These are phyloP conservation scores for Molanna angustata DNA, from an alignment of 2,888 invertebrate species.

Conservation along the genomic window DNA sequence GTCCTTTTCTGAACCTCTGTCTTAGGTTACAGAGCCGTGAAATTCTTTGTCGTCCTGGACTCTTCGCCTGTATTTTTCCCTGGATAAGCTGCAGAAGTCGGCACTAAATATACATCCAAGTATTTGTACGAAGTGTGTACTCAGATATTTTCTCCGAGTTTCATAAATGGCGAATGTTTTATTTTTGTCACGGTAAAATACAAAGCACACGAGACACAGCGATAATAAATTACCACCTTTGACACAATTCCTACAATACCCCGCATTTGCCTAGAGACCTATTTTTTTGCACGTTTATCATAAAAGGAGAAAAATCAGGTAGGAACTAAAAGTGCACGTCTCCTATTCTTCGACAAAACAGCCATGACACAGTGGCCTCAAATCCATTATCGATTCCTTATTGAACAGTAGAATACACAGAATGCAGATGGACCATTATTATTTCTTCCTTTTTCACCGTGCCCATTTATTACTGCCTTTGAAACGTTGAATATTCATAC, in stretches of 20 bases:
- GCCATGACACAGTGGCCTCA: conserved; percentile 29
- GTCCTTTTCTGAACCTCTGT: no score
- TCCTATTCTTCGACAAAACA: conserved; percentile 13
- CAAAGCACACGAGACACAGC: background rate
- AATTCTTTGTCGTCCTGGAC: no score
- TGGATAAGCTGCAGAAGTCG: no score
- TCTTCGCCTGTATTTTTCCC: no score
- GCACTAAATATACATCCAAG: no score
- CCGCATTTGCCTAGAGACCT: conserved; percentile 15
- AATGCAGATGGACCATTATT: conserved; percentile 26
- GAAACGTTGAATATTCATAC: conserved; percentile 30
- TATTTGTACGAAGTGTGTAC: no score
- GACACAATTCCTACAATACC: conserved; percentile 18
- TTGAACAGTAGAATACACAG: conserved; percentile 13
- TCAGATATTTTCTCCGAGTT: no score
- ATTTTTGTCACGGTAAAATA: background rate
- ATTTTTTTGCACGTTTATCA: conserved; percentile 12
- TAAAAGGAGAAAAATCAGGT: conserved; percentile 25
- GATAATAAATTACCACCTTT: conserved; percentile 14
- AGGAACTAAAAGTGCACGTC: conserved; percentile 28
- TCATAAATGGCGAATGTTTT: no score
- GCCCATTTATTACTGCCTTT: conserved; percentile 29
- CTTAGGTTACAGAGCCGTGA: no score
- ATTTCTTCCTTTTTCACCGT: conserved; percentile 28
- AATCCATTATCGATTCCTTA: conserved; percentile 31